phyloP scores from a whole-genome alignment of 2,888 invertebrate species.

The Ecliptopera silaceata region DNA sequence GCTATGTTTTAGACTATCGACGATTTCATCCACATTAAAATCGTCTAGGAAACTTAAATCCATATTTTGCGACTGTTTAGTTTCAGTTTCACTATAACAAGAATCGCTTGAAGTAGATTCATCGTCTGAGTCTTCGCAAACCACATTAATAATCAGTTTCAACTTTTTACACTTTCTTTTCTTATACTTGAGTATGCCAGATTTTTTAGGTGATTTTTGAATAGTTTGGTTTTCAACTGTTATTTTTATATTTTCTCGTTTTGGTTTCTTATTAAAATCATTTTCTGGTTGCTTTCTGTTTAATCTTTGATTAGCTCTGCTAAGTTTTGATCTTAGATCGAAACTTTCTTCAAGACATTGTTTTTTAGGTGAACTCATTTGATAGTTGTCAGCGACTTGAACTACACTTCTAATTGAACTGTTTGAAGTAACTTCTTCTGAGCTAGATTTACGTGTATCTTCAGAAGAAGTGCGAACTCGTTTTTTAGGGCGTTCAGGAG shows the following conservation, averaged over 20 bases:
- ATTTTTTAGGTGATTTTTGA: conserved; percentile 8
- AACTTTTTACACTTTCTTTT: conserved; percentile 44
- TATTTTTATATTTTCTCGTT: conserved; percentile 43
- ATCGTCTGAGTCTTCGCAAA: conserved; percentile 36
- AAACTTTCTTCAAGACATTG: conserved; percentile 19
- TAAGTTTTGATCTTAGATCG: conserved; percentile 44
- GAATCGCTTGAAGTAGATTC: conserved; percentile 29
- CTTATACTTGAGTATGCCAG: conserved; percentile 29
- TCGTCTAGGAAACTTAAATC: conserved; percentile 68
- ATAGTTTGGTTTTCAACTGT: conserved; percentile 35
- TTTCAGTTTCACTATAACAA: conserved; percentile 5
- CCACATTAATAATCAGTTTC: conserved; percentile 55
- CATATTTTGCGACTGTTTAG: conserved; percentile 28
- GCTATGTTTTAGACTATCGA: conserved; percentile 50
- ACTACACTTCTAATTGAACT: conserved; percentile 33
- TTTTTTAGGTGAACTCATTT: conserved; percentile 15
- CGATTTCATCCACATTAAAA: conserved; percentile 66
- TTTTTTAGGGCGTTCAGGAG: conserved; percentile 12
- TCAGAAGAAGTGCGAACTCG: conserved; percentile 13
- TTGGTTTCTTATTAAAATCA: conserved; percentile 9
- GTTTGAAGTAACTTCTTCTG: neutral
- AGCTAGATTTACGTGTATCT: neutral
- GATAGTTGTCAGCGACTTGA: conserved; percentile 18
- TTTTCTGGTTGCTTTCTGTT: conserved; percentile 20
- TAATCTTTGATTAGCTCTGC: conserved; percentile 30